phyloP scores from a whole-genome alignment of 2,113 vertebrate genomes.

The Sclerurus mexicanus region DNA sequence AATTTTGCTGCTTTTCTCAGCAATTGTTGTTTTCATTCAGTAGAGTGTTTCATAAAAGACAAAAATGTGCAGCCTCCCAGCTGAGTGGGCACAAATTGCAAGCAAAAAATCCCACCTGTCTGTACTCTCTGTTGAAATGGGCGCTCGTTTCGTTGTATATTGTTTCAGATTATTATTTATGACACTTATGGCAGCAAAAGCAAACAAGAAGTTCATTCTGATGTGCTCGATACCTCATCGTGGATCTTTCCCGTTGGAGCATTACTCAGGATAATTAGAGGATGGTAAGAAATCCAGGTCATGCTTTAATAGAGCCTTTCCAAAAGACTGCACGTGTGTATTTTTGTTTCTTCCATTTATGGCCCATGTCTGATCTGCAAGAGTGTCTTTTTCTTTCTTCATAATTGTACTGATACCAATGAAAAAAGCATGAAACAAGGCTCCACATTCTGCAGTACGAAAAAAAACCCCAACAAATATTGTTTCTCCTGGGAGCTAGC shows the following conservation, averaged over 20 bases:
- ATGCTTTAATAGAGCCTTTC: conserved; percentile 6
- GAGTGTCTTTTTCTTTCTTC: background rate
- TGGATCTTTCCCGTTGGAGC: conserved; percentile 74
- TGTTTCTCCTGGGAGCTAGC: background rate
- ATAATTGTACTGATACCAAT: background rate
- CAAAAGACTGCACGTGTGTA: background rate
- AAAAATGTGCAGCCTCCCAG: background rate
- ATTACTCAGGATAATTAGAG: conserved; percentile 77
- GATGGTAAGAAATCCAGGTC: conserved; percentile 77
- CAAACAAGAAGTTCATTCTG: conserved; percentile 75
- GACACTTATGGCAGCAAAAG: conserved; percentile 69
- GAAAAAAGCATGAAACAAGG: background rate
- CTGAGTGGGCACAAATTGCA: background rate
- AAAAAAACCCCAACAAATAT: background rate
- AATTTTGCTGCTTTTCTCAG: background rate
- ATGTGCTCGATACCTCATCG: conserved; percentile 71
- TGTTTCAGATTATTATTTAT: conserved; percentile 80
- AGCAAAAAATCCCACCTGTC: background rate
- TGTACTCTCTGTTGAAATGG: background rate
- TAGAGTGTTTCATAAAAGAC: background rate
- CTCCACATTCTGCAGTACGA: background rate
- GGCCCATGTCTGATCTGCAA: background rate
- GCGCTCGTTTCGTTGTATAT: background rate
- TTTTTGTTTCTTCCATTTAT: conserved; percentile 3
- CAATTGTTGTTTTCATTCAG: background rate